Conservation (phyloP, 92 coral and sea anemone genomes). For the Anthopleura xanthogrammica region DNA sequence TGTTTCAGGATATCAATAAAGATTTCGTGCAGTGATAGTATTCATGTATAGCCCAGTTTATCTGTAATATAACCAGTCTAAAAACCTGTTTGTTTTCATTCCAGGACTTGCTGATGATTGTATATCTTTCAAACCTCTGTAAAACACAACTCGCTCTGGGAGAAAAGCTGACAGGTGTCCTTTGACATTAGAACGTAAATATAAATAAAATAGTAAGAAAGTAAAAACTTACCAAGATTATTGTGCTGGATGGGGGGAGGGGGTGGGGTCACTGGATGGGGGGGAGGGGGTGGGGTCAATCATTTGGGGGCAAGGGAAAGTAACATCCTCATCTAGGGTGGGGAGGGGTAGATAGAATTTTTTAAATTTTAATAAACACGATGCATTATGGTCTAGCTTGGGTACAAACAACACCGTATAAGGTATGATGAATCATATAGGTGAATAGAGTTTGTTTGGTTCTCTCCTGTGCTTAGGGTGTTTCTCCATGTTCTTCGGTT, state of each 20-base stretch:
- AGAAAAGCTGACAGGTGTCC: conserved; percentile 77
- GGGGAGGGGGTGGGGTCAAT: too few relatives aligned
- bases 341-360: too few relatives aligned
- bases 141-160: conserved; percentile 93
- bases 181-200: conserved; percentile 25
- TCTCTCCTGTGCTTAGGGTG: too few relatives aligned
- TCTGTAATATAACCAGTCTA: neutral
- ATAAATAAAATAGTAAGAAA: conserved; percentile 2
- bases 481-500: too few relatives aligned
- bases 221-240: neutral
- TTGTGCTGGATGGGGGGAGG: neutral
- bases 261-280: neutral
- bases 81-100: neutral
- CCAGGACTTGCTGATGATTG: conserved; percentile 96
- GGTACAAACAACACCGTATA: too few relatives aligned
- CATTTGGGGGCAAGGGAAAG: neutral
- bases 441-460: too few relatives aligned
- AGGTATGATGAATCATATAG: too few relatives aligned
- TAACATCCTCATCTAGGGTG: too few relatives aligned
- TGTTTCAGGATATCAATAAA: too few relatives aligned
- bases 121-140: conserved; percentile 83
- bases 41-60: neutral
- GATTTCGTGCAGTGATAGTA: too few relatives aligned
- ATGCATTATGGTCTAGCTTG: too few relatives aligned
- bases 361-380: too few relatives aligned